Base-by-base conservation (phyloP, 1,140 invertebrate genomes). In the Latrodectus geometricus region DNA sequence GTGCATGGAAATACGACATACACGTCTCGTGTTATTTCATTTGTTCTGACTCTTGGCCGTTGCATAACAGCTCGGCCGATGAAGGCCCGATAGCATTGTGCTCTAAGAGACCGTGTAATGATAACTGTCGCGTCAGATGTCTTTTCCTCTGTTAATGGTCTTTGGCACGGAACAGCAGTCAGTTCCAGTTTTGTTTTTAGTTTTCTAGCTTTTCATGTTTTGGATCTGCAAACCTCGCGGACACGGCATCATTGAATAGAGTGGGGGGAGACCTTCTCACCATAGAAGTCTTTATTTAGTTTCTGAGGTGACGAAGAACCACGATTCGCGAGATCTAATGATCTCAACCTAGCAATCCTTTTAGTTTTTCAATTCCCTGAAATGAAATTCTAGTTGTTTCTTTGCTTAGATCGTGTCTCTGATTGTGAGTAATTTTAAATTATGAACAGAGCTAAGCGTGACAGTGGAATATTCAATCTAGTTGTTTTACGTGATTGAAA, bases 11-110 rank as follows among this genome's bases (percentile, higher is more conserved):
- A 69, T 69, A 20, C 68, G 68, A 81, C 68, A 70, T 69, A 21
- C n/a, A 23, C 73, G 15, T 61, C 52, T 81, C 78, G 73, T 82
- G 79, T 82, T 82, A 73, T 73, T 82, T 73, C 79, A 82, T 82
- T 82, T 82, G 79, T 82, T 82, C 79, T 56, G 69, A 66, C 76
- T 66, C 20, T 61, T 23, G 56, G 35, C 50, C 50, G 52, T 75
- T 75, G 73, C 50, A 50, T 75, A 75, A 75, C 73, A 75, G 50
- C 49, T 54, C 11, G 11, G 72, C 78, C 66, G 79, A 54, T 70
- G 70, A 73, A 52, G 5, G 15, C 66, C 69, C 52, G 79, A 82
- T 82, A 73, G 79, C 79, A 82, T 82, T 82, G 79, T 82, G 54
- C 68, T 23, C 35, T 8, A 50, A 21, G 78, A 54, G 49, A 52